Base-by-base conservation (phyloP, 2,797 vertebrate species). In the Setipinna tenuifilis region DNA sequence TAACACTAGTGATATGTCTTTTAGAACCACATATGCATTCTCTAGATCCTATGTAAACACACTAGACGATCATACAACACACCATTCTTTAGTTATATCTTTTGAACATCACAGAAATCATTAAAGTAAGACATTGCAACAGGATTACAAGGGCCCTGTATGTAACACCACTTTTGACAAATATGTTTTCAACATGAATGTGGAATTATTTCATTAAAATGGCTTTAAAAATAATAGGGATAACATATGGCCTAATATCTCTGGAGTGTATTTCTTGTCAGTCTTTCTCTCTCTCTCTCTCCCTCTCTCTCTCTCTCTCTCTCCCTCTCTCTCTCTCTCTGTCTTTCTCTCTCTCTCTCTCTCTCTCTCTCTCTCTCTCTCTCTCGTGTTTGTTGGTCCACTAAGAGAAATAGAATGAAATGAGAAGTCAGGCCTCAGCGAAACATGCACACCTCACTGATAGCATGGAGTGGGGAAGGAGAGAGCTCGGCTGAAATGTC, bases 141-240 rank as follows among this genome's bases (percentile, higher is more conserved):
- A 16, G 35, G 17, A 41, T 44, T 44, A 44, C 35, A 78, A 21
- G 17, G 35, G 31, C 0, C 35, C 71, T 19, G 31, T n/a, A 78
- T 75, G 68, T 41, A 75, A 21, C 35, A 44, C 31, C 17, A 17
- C 71, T 65, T 82, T 82, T 87, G 87, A 90, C 82, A 81, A 88
- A 88, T 87, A 81, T 80, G 83, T 84, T 81, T 58, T n/a, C 54
- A 65, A 84, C 59, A 82, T 71, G 85, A 86, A 86, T 90, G 54
- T 88, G 81, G 86, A 88, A 85, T 88, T 82, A 88, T 85, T 91
- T 89, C 71, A 92, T 90, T 90, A 87, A 82, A 80, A 75, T 81
- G 82, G 85, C 86, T 86, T 87, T 54, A 83, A 65, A 89, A 86
- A 85, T 89, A 86, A 81, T 86, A 85, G 81, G 58, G 48, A 85